phyloP scores from a whole-genome alignment of 1,140 invertebrate species.

The Charaxes varanes region DNA sequence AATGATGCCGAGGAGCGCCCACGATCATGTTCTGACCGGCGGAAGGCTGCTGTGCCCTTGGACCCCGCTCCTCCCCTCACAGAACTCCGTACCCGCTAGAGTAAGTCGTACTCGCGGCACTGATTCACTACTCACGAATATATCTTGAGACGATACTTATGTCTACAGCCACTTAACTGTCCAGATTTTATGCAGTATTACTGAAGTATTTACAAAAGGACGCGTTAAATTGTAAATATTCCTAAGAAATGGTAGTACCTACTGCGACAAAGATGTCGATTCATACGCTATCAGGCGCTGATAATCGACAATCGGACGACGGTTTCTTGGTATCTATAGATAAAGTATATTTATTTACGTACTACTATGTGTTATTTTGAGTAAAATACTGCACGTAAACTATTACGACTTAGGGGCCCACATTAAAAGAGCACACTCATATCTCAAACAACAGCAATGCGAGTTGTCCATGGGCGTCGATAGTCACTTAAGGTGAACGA shows the following conservation, averaged over 20 bases:
- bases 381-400: no score
- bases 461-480: no score
- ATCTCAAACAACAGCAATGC: no score
- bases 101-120: no score
- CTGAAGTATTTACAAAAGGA: constrained; percentile 9
- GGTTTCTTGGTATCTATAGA: constrained; percentile 38
- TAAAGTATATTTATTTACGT: not conserved
- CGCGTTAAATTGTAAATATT: constrained; percentile 16
- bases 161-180: not conserved
- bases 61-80: constrained; percentile 23
- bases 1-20: constrained; percentile 35
- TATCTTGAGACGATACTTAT: not conserved
- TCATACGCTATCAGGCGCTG: constrained; percentile 35
- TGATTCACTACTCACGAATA: no score
- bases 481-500: no score
- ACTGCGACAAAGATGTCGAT: constrained; percentile 40
- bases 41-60: constrained; percentile 55
- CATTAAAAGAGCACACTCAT: no score
- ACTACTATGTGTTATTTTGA: not conserved
- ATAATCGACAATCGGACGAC: constrained; percentile 38
- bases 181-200: not conserved
- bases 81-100: constrained; percentile 6
- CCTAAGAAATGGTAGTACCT: constrained; percentile 22
- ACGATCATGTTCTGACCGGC: constrained; percentile 18
- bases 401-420: no score